Base-by-base conservation (phyloP, 2,113 vertebrate genomes). In the Dicrurus megarhynchus region DNA sequence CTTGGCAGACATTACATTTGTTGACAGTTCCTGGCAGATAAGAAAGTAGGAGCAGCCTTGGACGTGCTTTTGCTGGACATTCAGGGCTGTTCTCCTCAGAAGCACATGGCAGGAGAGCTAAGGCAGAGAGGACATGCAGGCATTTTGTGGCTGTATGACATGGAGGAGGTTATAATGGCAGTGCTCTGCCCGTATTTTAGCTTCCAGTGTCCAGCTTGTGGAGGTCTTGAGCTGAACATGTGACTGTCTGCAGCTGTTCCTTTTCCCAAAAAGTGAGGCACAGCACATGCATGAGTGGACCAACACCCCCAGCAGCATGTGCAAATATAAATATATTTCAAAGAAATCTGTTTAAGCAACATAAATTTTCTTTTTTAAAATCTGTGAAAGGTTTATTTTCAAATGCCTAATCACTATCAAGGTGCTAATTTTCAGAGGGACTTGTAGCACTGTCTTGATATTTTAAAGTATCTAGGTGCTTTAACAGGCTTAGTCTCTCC, bases 121-220 rank as follows among this genome's bases (percentile, higher is more conserved):
- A 42, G 60, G 35, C 0, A 8, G 24, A 16, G 21, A 13, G 4
- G 37, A 33, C 33, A 1, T 3, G 9, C 14, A 11, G 23, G 41
- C 4, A 6, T 68, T 53, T 52, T 14, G 37, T 60, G 63, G 49
- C 41, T 16, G 5, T 15, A 4, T 55, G 69, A 61, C 6, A 1
- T 4, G 30, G 10, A 49, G 13, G 3, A 4, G 16, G 13, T 10
- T 74, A 4, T 2, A n/a, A 17, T n/a, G 28, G n/a, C 30, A 27
- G 7, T 27, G 52, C 53, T 56, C 23, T 60, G 35, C 27, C 50
- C 57, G 17, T n/a, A 2, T 57, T 92, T 68, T 28, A 46, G 26
- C 32, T 46, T 50, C 30, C 71, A 3, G 18, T 50, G 41, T 33
- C 30, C 11, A 5, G 8, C 6, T 5, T 11, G 2, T 4, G 9